Conservation (phyloP, 2,888 invertebrate genomes). For the Eurytoma californica region DNA sequence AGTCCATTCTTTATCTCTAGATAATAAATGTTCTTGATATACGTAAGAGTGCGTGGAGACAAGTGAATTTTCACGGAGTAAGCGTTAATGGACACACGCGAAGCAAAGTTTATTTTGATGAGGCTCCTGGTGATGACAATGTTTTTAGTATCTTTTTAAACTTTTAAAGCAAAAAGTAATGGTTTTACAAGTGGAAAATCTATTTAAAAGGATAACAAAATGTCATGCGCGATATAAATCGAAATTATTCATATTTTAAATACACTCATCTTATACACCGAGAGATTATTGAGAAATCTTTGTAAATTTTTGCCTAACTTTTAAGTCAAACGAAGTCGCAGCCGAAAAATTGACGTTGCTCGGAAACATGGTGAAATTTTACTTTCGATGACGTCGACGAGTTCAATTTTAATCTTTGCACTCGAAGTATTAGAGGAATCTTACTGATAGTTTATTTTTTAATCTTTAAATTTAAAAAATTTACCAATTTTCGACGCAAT, state of each 20-base stretch:
- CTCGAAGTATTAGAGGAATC: conserved; percentile 12
- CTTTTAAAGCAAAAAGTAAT: conserved; percentile 31
- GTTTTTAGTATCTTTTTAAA: conserved; percentile 47
- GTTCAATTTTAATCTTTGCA: not conserved
- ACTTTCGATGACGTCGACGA: not conserved
- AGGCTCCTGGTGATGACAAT: conserved; percentile 55
- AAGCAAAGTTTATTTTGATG: conserved; percentile 55
- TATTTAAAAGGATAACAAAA: conserved; percentile 37
- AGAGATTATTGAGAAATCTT: conserved; percentile 47
- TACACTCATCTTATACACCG: conserved; percentile 68
- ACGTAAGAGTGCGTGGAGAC: conserved; percentile 54
- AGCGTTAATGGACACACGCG: conserved; percentile 41
- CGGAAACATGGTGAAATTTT: not conserved
- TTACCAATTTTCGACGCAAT: not conserved
- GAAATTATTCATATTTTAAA: conserved; percentile 71
- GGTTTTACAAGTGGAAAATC: conserved; percentile 18
- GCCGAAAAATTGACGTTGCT: conserved; percentile 24
- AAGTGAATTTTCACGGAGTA: conserved; percentile 27
- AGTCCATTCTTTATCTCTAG: conserved; percentile 56
- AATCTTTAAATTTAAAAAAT: conserved; percentile 17
- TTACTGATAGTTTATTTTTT: not conserved
- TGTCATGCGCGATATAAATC: conserved; percentile 54
- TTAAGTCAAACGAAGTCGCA: conserved; percentile 29
- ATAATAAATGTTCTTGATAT: conserved; percentile 58
- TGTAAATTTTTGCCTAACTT: conserved; percentile 55